Evolutionary conservation across 2,113 vertebrate genomes (phyloP), one percentile per base, ranked within the genome.

Genomic region (Heterotilapia buettikoferi): DNA sequence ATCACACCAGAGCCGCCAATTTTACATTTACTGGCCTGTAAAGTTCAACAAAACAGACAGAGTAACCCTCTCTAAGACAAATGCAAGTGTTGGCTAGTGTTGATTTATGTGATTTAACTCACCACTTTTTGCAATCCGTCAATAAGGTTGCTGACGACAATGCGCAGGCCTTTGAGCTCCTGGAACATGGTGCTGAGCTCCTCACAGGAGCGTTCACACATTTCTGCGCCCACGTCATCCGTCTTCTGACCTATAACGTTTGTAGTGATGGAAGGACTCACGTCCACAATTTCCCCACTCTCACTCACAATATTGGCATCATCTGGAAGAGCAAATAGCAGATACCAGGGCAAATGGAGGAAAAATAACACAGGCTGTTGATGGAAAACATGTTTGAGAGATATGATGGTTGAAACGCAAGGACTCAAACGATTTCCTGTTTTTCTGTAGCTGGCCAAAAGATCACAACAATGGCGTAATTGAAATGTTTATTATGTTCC

Each of bases 91-190:
- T 10, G 24, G 80, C 85, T 40, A 43, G 11, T 6, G 18, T 31
- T 78, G 18, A 52, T 78, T 78, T 33, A 78, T 52, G 45, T 33
- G 6, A 52, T 38, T 3, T 36, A 31, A 90, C 94, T 93, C 93
- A 99, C 99, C 97, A 99, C 98, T 98, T 97, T 98, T 80, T 97
- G 97, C 84, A 99, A 94, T 85, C 97, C 98, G 43, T 98, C 98
- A 24, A 97, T 97, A n/a, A 99, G 97, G 92, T 98, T 97, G 86
- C 97, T 97, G 80, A 99, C 98, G 5, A 99, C 90, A 1, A 97
- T 95, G 1, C 97, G 97, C 14, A 99, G 96, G n/a, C 98, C 98
- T 0, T 97, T 97, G 45, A 99, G 97, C 92, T 99, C 99, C 1
- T 96, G 97, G 86, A 98, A 97, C 98, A 99, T 98, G 2, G 94